phyloP scores from a whole-genome alignment of 1,140 invertebrate genomes.

The Neelides sp. region DNA sequence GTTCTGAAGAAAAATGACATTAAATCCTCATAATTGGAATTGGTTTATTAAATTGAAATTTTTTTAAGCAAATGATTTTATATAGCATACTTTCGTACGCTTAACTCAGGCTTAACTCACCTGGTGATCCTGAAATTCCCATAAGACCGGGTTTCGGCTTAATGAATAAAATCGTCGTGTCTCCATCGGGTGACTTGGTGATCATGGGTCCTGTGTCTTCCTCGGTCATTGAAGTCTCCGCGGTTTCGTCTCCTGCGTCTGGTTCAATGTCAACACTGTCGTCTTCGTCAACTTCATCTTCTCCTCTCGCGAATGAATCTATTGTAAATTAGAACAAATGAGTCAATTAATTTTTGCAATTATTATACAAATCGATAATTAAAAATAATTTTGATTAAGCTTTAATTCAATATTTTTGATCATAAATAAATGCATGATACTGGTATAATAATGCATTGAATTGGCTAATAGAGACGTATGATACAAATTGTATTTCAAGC shows the following conservation, averaged over 20 bases:
- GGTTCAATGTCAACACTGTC: constrained; percentile 54
- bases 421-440: background rate
- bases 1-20: constrained; percentile 49
- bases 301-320: constrained; percentile 47
- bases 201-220: constrained; percentile 41
- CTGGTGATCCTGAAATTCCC: constrained; percentile 45
- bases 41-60: constrained; percentile 8
- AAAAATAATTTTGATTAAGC: background rate
- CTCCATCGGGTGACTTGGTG: constrained; percentile 76
- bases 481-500: background rate
- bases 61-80: constrained; percentile 1
- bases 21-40: no score
- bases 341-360: constrained; percentile 2
- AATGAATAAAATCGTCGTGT: constrained; percentile 82
- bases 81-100: constrained; percentile 1
- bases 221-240: constrained; percentile 46
- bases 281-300: constrained; percentile 66
- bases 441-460: background rate
- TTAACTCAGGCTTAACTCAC: no score
- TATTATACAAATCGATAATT: background rate
- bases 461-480: constrained; percentile 1
- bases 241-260: constrained; percentile 44
- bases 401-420: background rate
- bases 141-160: constrained; percentile 49
- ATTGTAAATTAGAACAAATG: constrained; percentile 33